Base-by-base conservation (phyloP, 2,113 vertebrate species). In the Ictalurus furcatus region DNA sequence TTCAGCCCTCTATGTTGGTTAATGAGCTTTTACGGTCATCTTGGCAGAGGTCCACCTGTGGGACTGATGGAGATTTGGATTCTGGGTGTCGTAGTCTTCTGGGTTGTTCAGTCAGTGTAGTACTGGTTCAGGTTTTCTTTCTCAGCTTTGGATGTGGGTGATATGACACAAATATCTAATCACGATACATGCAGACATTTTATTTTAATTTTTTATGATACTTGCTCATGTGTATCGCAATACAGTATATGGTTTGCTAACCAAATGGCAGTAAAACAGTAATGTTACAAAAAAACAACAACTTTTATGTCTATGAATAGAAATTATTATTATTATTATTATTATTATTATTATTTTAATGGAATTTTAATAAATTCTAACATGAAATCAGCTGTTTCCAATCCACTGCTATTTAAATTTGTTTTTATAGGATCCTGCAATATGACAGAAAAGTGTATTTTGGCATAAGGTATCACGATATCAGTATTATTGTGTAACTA, bases 11-110 rank as follows among this genome's bases (percentile, higher is more conserved):
- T 58, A 88, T 61, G 71, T 74, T 23, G 59, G 82, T 89, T 88
- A 82, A 85, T 85, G 48, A 89, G 84, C 81, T 86, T 89, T 58
- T 63, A 23, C 30, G 37, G 78, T 88, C 56, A 59, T 81, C 14
- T 90, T 91, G 82, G 85, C 89, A n/a, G 21, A 40, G 65, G n/a
- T 90, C 73, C 86, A 83, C 69, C 80, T 73, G 48, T 86, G 37
- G 59, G 56, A 61, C 25, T 9, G 34, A 67, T 19, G 12, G 59
- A 28, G 52, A 61, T 59, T 40, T 58, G 52, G 52, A 82, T 79
- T 69, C 48, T 76, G 44, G 34, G 48, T 54, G 52, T 67, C n/a
- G 1, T 78, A 63, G 76, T 85, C 11, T 80, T 61, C 16, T 61
- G 30, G 44, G 16, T 69, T 71, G 14, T 54, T 37, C 17, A 63